phyloP scores from a whole-genome alignment of 1,140 invertebrate species.

The Aradophagus sp. region DNA sequence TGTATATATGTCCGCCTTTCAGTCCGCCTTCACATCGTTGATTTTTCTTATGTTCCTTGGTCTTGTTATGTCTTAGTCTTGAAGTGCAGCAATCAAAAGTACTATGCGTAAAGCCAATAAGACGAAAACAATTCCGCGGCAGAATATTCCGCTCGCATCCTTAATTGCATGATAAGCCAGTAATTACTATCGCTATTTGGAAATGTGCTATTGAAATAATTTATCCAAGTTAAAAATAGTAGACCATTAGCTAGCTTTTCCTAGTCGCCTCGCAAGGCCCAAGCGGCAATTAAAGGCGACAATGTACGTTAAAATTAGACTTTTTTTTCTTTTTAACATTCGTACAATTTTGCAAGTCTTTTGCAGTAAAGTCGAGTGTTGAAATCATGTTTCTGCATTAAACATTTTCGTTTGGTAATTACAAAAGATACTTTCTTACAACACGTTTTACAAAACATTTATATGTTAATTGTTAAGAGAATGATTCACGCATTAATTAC shows the following conservation, averaged over 20 bases:
- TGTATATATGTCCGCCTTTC: constrained; percentile 18
- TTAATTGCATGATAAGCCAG: too few species aligned
- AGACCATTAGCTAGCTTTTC: constrained; percentile 13
- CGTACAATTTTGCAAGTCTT: too few species aligned
- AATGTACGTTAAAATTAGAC: constrained; percentile 17
- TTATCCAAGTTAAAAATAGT: constrained; percentile 22
- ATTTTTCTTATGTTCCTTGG: constrained; percentile 21
- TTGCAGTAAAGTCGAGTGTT: too few species aligned
- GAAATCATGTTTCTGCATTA: too few species aligned
- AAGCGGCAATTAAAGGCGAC: constrained; percentile 17
- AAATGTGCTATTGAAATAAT: constrained; percentile 5
- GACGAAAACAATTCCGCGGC: background rate
- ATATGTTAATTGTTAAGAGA: too few species aligned
- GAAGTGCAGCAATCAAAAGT: constrained; percentile 4
- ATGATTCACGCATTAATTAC: background rate
- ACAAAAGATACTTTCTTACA: too few species aligned
- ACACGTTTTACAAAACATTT: too few species aligned
- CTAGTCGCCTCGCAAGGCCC: constrained; percentile 8
- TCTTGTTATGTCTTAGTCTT: constrained; percentile 1
- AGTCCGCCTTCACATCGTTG: constrained; percentile 36
- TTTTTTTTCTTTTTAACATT: too few species aligned
- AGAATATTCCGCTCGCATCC: background rate
- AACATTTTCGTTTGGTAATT: too few species aligned
- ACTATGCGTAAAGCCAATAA: background rate
- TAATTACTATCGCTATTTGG: constrained; percentile 14